A percentile compares a stretch with the other conserved stretches of the same genome.
Evolutionary conservation across 92 coral and sea anemone species (phyloP).

Genomic region (Palythoa grandis): DNA sequence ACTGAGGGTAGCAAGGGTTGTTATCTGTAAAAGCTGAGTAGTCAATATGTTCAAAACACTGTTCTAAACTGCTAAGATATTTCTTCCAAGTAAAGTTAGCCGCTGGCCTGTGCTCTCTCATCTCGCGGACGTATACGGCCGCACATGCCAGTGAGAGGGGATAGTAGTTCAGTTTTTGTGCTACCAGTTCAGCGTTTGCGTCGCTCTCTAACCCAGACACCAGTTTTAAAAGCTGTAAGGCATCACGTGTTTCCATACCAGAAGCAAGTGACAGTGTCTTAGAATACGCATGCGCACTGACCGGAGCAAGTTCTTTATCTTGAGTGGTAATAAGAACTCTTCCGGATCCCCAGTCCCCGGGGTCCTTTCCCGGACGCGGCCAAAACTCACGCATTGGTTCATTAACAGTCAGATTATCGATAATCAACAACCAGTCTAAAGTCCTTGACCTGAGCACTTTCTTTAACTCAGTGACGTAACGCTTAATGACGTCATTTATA

Average conservation of each 20-base stretch:
- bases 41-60: conserved; percentile 69
- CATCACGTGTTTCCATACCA: conserved; percentile 84
- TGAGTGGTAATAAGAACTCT: conserved; percentile 84
- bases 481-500: conserved; percentile 35
- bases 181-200: conserved; percentile 45
- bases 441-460: conserved; percentile 43
- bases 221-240: conserved; percentile 59
- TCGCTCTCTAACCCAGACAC: conserved; percentile 70
- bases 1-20: conserved; percentile 78
- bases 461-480: conserved; percentile 50
- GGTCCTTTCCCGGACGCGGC: conserved; percentile 75
- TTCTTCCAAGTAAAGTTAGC: conserved; percentile 80
- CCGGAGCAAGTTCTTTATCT: conserved; percentile 76
- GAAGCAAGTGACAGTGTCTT: conserved; percentile 56
- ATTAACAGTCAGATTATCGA: conserved; percentile 72
- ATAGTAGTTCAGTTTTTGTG: conserved; percentile 57
- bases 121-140: conserved; percentile 86
- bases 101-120: conserved; percentile 77
- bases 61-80: conserved; percentile 59
- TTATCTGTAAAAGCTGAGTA: conserved; percentile 77
- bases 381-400: conserved; percentile 73
- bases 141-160: conserved; percentile 95
- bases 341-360: conserved; percentile 81
- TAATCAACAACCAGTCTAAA: conserved; percentile 75
- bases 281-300: conserved; percentile 63